Conservation (phyloP, 2,797 vertebrate genomes). For the Vipera ursinii region DNA sequence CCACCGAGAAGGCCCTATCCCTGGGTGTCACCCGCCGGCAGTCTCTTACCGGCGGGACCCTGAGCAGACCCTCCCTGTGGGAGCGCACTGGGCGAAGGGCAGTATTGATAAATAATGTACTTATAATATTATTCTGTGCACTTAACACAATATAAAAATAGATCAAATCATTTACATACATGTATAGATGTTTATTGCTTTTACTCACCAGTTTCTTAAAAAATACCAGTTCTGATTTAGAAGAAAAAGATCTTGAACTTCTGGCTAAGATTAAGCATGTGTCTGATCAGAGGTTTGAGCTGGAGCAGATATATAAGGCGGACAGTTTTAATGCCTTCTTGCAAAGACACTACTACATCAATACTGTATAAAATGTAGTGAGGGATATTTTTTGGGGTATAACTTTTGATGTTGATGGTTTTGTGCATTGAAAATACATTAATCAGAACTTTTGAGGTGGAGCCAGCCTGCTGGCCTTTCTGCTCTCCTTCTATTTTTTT, state of each 20-base stretch:
- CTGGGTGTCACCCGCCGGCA: too few species aligned
- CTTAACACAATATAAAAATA: neutral
- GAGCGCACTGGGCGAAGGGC: too few species aligned
- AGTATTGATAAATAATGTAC: neutral
- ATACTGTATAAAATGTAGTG: neutral
- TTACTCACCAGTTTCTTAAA: neutral
- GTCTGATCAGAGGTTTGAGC: neutral
- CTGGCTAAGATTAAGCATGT: neutral
- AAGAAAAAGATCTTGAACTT: neutral
- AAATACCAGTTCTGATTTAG: neutral
- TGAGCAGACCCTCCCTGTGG: too few species aligned
- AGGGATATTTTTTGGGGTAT: neutral
- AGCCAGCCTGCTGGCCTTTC: neutral
- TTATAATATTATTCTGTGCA: neutral
- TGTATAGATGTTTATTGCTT: rapidly evolving
- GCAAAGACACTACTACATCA: neutral
- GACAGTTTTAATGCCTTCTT: neutral
- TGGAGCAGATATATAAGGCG: neutral
- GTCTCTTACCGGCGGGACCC: too few species aligned
- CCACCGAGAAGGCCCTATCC: too few species aligned
- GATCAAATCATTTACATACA: neutral
- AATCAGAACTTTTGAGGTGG: neutral
- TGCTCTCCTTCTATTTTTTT: neutral
- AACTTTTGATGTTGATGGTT: neutral
- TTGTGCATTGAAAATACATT: neutral